Percentiles rank a stretch among this genome's conserved stretches.
phyloP scores from a whole-genome alignment of 2,113 vertebrate species.

The Crotalus horridus region DNA sequence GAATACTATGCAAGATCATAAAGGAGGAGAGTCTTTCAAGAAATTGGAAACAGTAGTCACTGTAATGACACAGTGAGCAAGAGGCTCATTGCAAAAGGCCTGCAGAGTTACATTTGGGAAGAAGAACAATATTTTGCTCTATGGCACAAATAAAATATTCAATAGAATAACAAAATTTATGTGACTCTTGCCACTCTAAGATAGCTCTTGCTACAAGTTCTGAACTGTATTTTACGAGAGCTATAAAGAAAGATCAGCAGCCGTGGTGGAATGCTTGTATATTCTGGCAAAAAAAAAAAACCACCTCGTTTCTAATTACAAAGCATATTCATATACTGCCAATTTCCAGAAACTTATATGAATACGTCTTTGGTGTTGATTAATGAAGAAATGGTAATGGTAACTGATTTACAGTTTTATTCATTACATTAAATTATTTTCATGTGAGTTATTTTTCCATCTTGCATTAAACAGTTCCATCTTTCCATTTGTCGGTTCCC shows the following conservation, averaged over 20 bases:
- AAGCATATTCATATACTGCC: neutral
- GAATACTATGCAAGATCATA: neutral
- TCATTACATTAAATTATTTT: constrained; percentile 9
- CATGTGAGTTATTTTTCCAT: neutral
- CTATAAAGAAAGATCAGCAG: neutral
- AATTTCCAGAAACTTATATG: neutral
- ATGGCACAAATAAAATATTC: neutral
- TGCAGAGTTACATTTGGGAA: neutral
- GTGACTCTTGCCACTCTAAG: neutral
- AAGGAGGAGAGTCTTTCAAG: neutral
- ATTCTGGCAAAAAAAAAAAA: neutral
- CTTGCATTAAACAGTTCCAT: constrained; percentile 8
- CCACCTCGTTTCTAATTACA: neutral
- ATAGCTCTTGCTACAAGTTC: neutral
- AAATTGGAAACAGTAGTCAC: neutral
- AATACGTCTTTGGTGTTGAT: neutral
- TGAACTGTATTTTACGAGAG: neutral
- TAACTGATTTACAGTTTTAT: neutral
- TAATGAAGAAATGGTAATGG: neutral
- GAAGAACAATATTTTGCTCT: neutral
- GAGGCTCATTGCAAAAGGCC: neutral
- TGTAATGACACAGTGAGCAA: neutral
- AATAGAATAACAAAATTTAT: neutral
- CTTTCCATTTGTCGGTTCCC: neutral
- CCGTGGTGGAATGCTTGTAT: neutral